Evolutionary conservation across 2,113 vertebrate species (phyloP).

Genomic region (Sander vitreus): DNA sequence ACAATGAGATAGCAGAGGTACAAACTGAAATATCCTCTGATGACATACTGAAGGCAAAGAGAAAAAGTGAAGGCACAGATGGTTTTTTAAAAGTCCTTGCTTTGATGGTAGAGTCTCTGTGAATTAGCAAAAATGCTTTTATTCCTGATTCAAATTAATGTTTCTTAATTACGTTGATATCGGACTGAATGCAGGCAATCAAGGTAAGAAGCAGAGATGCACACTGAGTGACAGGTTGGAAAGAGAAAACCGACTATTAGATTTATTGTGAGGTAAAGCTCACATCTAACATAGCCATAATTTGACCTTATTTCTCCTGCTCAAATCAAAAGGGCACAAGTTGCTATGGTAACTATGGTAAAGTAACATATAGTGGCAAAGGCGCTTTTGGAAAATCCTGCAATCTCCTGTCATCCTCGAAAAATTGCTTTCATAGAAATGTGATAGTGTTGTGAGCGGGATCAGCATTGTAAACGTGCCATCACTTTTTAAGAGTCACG

Average conservation of each 20-base stretch:
- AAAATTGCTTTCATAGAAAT: slow-evolving; percentile 5
- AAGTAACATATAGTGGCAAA: slow-evolving; percentile 14
- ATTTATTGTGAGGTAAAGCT: slow-evolving; percentile 50
- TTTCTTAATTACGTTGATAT: slow-evolving; percentile 19
- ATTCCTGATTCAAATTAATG: slow-evolving; percentile 17
- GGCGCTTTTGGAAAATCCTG: slow-evolving; percentile 16
- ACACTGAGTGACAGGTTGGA: slow-evolving; percentile 5
- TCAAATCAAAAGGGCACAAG: slow-evolving; percentile 46
- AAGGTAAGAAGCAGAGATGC: slow-evolving; percentile 1
- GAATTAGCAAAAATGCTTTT: slow-evolving; percentile 26
- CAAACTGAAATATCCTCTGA: background rate
- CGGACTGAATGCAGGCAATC: slow-evolving; percentile 20
- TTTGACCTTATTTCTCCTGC: slow-evolving; percentile 53
- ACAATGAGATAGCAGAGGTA: background rate
- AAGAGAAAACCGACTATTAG: slow-evolving; percentile 27
- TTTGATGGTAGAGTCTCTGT: slow-evolving; percentile 4
- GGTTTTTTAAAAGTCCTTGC: background rate
- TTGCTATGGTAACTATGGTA: slow-evolving; percentile 73
- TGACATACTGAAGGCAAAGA: background rate
- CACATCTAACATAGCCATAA: slow-evolving; percentile 25
- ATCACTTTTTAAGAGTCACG: slow-evolving; percentile 5
- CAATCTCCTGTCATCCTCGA: background rate
- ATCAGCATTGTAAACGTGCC: slow-evolving; percentile 1
- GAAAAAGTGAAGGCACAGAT: slow-evolving; percentile 12
- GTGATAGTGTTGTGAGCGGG: slow-evolving; percentile 7